phyloP scores from a whole-genome alignment of 2,113 vertebrate species.

The Amazona vittata region DNA sequence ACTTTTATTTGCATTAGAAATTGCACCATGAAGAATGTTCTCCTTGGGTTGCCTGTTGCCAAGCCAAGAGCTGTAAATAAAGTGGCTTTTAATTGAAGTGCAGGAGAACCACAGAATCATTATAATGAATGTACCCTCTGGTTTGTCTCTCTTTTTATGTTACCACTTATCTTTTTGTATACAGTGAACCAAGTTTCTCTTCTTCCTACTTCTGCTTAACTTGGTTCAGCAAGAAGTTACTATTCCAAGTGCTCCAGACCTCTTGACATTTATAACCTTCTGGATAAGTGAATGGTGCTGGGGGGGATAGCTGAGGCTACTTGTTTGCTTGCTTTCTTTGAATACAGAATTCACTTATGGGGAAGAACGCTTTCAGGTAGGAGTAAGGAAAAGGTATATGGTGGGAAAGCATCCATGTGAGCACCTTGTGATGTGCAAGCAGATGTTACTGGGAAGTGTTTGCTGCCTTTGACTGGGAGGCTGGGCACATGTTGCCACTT shows the following conservation, averaged over 20 bases:
- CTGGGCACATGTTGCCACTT: background rate
- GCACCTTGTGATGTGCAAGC: background rate
- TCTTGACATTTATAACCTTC: background rate
- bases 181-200: background rate
- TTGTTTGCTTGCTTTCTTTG: background rate
- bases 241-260: background rate
- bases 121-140: background rate
- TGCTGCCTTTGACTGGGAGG: constrained; percentile 8
- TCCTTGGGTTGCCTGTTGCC: background rate
- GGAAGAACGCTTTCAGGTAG: background rate
- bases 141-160: background rate
- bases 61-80: constrained; percentile 43
- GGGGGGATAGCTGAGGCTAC: background rate
- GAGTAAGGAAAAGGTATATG: background rate
- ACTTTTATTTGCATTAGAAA: constrained; percentile 46
- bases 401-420: background rate
- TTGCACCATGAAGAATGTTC: background rate
- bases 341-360: background rate
- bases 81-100: constrained; percentile 46
- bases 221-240: background rate
- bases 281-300: background rate
- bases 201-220: background rate
- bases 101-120: background rate
- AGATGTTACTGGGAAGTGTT: background rate
- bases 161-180: background rate